Base-by-base conservation (phyloP, 2,113 vertebrate species). In the Calyptommatus sinebrachiatus region DNA sequence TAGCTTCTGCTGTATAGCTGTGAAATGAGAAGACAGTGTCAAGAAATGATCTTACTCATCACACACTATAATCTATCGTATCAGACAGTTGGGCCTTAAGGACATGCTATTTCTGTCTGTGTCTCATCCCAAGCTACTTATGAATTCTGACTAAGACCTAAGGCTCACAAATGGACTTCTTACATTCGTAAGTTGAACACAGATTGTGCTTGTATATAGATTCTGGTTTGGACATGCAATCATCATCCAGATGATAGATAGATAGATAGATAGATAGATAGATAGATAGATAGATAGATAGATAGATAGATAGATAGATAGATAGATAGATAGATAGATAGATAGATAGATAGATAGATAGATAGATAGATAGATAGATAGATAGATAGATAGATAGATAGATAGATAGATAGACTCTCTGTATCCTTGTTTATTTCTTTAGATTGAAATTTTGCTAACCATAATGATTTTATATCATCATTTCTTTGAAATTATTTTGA, bases 11-110 rank as follows among this genome's bases (percentile, higher is more conserved):
- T 57, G 53, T 22, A 28, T 12, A 35, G 10, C 46, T 68, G 46
- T 68, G 76, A 67, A 67, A 67, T 24, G 46, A 35, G 28, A 68
- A 21, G 28, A 68, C 4, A 31, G 46, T 29, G 41, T 24, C 67
- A 77, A 57, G 76, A 77, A 68, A 35, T 22, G 28, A 50, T 29
- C 76, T 29, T 61, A 31, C 46, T 29, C 50, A 29, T 68, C 65
- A 24, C 63, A 53, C 28, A 18, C 31, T 45, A 10, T n/a, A 26
- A 46, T 65, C 61, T 45, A 65, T 24, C 63, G 29, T 61, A 74
- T 74, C 72, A 61, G 72, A 74, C 72, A 74, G 53, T 53, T 77
- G 24, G 50, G 76, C 66, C 76, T 70, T 78, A 78, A 61, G 66
- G 50, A 78, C 66, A 70, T 78, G 48, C 48, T 57, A 41, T 70